Base-by-base conservation (phyloP, 1,140 invertebrate species). In the Gryllus bimaculatus region DNA sequence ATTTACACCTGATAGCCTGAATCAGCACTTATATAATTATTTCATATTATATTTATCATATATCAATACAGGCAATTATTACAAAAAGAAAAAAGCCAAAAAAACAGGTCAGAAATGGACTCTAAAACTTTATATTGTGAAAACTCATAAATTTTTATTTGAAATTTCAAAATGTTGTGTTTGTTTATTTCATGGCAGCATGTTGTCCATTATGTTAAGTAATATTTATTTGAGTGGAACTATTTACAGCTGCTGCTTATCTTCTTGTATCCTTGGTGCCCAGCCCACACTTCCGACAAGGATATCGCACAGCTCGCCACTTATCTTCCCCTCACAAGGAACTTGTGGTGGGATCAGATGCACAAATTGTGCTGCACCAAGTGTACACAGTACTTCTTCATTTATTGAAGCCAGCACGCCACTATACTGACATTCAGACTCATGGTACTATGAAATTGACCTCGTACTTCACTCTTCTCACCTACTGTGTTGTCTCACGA, bases 381-480 rank as follows among this genome's bases (percentile, higher is more conserved):
- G 92, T 96, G 74, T 95, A 95, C 83, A 93, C 91, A 15, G 91
- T 94, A 81, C 85, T 96, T 15, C 83, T 95, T 48, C 88, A 92
- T 75, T 86, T 97, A 78, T 84, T 98, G 20, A 92, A 95, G 80
- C 89, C 92, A 10, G 95, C 95, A 0, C 91, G 92, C 82, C 92
- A 94, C 81, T 97, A 96, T 85, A 94, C 93, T 2, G 93, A 96
- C 85, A 93, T 93, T 82, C 91, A 89, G 78, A 90, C 92, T 12
- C 95, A 97, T 84, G 95, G 95, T 75, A 95, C 95, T 8, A 93
- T 93, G 85, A 97, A 97, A 87, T 88, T 98, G 77, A 95, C 95
- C 47, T 94, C 95, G 75, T 97, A 96, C 86, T 97, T 97, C 86
- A 93, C 94, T 76, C 89, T 97, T 20, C 90, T 97, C 87, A 93